Percentiles rank a stretch among this genome's conserved stretches.
Evolutionary conservation across 2,113 vertebrate species (phyloP).

Genomic region (Zosterops japonicus): DNA sequence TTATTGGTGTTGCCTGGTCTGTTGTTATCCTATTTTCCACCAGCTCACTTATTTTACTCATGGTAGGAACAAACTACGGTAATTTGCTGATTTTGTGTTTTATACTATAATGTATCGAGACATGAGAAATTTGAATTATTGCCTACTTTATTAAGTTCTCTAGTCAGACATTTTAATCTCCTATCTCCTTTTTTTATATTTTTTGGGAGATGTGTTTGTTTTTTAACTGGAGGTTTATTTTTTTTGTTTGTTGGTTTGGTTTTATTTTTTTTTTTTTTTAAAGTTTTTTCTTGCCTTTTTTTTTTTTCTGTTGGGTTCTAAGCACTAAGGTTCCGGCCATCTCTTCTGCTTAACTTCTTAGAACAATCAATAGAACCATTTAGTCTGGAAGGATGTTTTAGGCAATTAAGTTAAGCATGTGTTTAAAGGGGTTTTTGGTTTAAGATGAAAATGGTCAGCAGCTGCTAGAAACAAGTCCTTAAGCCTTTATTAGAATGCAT

Average conservation of each 20-base stretch:
- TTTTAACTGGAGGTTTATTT: background rate
- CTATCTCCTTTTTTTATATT: background rate
- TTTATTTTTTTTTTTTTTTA: background rate
- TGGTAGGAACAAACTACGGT: background rate
- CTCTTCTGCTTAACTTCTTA: background rate
- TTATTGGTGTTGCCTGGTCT: background rate
- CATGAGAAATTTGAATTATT: background rate
- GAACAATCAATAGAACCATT: background rate
- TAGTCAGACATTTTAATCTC: background rate
- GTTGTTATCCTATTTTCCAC: background rate
- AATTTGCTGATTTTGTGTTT: background rate
- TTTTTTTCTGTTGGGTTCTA: background rate
- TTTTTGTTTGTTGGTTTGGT: background rate
- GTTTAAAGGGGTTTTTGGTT: background rate
- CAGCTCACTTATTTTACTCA: background rate
- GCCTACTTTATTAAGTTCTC: background rate
- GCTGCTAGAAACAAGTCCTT: slow-evolving; percentile 42
- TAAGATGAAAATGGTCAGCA: slow-evolving; percentile 45
- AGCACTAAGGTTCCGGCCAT: background rate
- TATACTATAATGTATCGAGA: background rate
- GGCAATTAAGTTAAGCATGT: slow-evolving; percentile 12
- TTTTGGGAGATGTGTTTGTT: too few relatives aligned
- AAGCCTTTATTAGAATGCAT: slow-evolving; percentile 44
- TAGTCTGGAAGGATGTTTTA: background rate
- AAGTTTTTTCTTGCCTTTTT: fast-evolving